Conservation (phyloP, 2,888 invertebrate species). For the Acanthosepion lycidas region DNA sequence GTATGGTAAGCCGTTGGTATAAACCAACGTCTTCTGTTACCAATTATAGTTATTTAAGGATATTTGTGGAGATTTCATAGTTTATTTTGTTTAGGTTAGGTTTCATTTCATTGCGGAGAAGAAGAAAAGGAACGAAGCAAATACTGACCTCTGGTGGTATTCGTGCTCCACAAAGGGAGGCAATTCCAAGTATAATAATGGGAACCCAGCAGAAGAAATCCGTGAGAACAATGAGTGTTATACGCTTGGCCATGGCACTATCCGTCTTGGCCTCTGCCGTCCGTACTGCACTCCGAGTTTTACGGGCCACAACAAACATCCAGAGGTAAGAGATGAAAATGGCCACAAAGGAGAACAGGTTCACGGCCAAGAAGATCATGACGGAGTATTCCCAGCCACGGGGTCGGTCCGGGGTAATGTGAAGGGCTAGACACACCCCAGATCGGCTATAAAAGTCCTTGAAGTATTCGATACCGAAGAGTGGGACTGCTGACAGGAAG, state of each 20-base stretch:
- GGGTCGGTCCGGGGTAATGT: conserved; percentile 77
- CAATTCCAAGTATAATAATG: conserved; percentile 76
- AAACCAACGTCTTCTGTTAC: no score
- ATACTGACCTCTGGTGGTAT: conserved; percentile 70
- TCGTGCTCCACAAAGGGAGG: conserved; percentile 75
- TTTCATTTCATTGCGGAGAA: no score
- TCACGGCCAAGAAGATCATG: conserved; percentile 77
- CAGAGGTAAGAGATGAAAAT: conserved; percentile 77
- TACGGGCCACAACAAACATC: conserved; percentile 77
- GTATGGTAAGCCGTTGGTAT: no score
- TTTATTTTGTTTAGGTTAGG: no score
- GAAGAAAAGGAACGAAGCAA: not conserved
- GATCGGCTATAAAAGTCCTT: conserved; percentile 77
- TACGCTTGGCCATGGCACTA: conserved; percentile 76
- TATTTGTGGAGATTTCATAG: no score
- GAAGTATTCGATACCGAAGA: conserved; percentile 74
- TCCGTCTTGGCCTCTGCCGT: conserved; percentile 72
- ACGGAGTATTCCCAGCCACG: conserved; percentile 78
- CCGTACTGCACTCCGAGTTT: conserved; percentile 75
- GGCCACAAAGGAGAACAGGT: conserved; percentile 76
- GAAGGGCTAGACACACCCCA: conserved; percentile 77
- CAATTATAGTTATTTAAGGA: no score
- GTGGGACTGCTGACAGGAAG: conserved; percentile 64
- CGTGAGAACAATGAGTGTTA: conserved; percentile 77
- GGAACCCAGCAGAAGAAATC: conserved; percentile 78